These are phyloP conservation scores for Agrypnus murinus DNA, from an alignment of 2,888 invertebrate genomes.

Conservation along the genomic window DNA sequence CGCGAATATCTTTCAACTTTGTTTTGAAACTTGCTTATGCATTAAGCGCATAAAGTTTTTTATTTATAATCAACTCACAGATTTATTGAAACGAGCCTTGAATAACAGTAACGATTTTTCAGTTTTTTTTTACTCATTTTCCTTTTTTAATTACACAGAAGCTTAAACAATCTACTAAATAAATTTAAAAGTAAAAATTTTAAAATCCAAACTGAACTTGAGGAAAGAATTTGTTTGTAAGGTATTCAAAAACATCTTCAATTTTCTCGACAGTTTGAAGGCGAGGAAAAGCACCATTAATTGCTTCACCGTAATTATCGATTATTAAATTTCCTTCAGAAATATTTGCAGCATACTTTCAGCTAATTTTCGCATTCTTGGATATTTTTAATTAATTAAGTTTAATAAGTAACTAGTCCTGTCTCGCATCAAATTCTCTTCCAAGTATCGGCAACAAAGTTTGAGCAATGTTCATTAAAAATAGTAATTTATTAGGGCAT, in stretches of 20 bases:
- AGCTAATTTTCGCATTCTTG: slow-evolving; percentile 35
- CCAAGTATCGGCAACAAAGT: slow-evolving; percentile 41
- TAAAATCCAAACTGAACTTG: too few relatives aligned
- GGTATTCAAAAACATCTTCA: slow-evolving; percentile 18
- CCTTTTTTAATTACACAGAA: too few relatives aligned
- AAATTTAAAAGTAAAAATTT: too few relatives aligned
- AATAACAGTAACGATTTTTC: slow-evolving; percentile 2
- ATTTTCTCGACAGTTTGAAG: slow-evolving; percentile 10
- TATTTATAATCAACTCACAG: neutral
- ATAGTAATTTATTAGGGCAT: slow-evolving; percentile 52
- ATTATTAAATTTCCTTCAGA: slow-evolving; percentile 22
- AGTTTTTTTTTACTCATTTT: too few relatives aligned
- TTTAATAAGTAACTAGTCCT: slow-evolving; percentile 37
- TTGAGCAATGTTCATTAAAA: slow-evolving; percentile 50
- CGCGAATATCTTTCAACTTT: slow-evolving; percentile 18
- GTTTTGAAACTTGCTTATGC: slow-evolving; percentile 27
- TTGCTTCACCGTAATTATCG: slow-evolving; percentile 10
- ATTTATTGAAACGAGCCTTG: slow-evolving; percentile 3
- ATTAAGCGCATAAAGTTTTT: neutral
- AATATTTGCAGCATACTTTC: slow-evolving; percentile 29
- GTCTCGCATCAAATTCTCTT: slow-evolving; percentile 35
- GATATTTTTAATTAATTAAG: slow-evolving; percentile 47
- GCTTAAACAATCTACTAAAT: too few relatives aligned
- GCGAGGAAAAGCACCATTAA: neutral
- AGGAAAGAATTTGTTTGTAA: too few relatives aligned